Conservation (phyloP, 2,888 invertebrate genomes). For the Seladonia tumulorum region DNA sequence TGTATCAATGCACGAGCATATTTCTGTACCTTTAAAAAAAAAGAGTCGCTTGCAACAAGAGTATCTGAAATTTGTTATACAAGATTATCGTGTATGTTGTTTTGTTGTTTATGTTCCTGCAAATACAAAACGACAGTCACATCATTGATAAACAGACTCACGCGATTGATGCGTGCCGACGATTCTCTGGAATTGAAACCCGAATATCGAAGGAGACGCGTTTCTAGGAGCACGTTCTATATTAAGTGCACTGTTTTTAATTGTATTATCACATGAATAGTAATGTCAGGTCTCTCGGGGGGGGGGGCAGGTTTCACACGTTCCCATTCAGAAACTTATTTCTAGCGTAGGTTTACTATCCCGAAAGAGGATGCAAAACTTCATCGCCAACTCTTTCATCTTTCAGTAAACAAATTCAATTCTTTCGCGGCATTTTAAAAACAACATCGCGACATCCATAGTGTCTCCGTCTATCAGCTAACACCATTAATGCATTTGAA, state of each 20-base stretch:
- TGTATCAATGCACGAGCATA: slow-evolving; percentile 29
- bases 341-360: slow-evolving; percentile 19
- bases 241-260: slow-evolving; percentile 29
- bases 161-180: neutral
- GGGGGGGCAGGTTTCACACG: slow-evolving; percentile 15
- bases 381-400: neutral
- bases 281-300: slow-evolving; percentile 26
- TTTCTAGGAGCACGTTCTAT: slow-evolving; percentile 13
- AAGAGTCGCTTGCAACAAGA: neutral
- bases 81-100: neutral
- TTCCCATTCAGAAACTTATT: slow-evolving; percentile 17
- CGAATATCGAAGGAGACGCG: slow-evolving; percentile 1
- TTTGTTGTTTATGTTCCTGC: neutral
- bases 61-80: neutral
- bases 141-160: slow-evolving; percentile 12
- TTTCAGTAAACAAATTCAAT: slow-evolving; percentile 39
- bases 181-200: slow-evolving; percentile 15
- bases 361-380: slow-evolving; percentile 22
- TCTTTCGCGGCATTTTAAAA: slow-evolving; percentile 18
- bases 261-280: slow-evolving; percentile 35
- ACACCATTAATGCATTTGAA: slow-evolving; percentile 75
- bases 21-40: slow-evolving; percentile 5
- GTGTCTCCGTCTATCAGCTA: neutral
- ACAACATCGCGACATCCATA: slow-evolving; percentile 8
- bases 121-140: neutral